These are phyloP conservation scores for Leptinotarsa texana DNA, from an alignment of 1,140 invertebrate species.

Conservation along the genomic window DNA sequence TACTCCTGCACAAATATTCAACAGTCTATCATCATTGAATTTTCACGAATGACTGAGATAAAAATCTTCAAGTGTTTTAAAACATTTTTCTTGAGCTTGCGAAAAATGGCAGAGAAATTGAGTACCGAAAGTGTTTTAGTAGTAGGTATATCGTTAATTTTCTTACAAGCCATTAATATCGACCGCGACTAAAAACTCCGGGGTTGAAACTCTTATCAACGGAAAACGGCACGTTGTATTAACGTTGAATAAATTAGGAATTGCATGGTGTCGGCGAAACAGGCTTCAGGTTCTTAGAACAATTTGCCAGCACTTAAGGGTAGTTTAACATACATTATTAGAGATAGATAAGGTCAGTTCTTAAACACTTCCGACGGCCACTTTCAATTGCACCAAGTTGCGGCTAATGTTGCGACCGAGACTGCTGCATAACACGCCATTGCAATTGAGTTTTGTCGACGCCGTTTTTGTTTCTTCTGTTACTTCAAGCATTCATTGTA, in stretches of 20 bases:
- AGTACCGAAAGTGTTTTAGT: too few species aligned
- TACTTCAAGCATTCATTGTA: too few species aligned
- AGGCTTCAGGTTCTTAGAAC: slow-evolving; percentile 43
- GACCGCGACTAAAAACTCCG: slow-evolving; percentile 7
- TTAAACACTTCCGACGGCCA: slow-evolving; percentile 53
- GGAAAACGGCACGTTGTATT: slow-evolving; percentile 22
- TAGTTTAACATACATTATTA: slow-evolving; percentile 55
- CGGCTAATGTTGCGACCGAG: slow-evolving; percentile 23
- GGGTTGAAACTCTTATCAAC: slow-evolving; percentile 17
- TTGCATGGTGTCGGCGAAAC: slow-evolving; percentile 45
- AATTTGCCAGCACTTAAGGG: slow-evolving; percentile 56
- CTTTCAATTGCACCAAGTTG: slow-evolving; percentile 52
- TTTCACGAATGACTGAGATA: too few species aligned
- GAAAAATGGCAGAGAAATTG: too few species aligned
- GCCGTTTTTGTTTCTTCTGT: background rate
- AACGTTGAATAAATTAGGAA: slow-evolving; percentile 40
- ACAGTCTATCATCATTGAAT: too few species aligned
- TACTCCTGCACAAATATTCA: too few species aligned
- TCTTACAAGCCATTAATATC: background rate
- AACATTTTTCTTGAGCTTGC: too few species aligned
- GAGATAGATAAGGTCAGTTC: slow-evolving; percentile 49
- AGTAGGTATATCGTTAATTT: background rate
- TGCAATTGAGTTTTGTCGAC: background rate
- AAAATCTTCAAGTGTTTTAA: too few species aligned
- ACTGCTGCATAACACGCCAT: slow-evolving; percentile 25